Conservation (phyloP, 2,113 vertebrate species). For the Dissostichus mawsoni region DNA sequence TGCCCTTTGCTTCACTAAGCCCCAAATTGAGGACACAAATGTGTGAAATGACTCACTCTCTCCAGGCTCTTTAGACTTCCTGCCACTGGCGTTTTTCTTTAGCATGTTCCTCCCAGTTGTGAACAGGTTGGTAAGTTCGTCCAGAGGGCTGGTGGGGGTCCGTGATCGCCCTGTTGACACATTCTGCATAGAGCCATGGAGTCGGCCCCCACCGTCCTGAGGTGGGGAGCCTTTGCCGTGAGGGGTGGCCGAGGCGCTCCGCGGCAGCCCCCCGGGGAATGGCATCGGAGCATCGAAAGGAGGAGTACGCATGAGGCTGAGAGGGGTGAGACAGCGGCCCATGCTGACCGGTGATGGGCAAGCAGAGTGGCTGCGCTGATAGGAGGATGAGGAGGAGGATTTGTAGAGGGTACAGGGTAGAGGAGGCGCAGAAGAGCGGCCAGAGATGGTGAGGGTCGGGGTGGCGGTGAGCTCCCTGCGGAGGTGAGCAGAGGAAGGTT, state of each 20-base stretch:
- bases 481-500: conserved; percentile 85
- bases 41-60: conserved; percentile 89
- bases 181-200: conserved; percentile 89
- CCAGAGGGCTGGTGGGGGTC: conserved; percentile 96
- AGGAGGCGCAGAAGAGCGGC: conserved; percentile 93
- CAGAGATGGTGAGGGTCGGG: conserved; percentile 88
- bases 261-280: conserved; percentile 89
- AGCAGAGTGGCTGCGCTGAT: conserved; percentile 94
- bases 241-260: conserved; percentile 93
- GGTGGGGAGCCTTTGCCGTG: conserved; percentile 90
- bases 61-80: conserved; percentile 93
- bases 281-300: conserved; percentile 90
- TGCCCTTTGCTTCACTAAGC: conserved; percentile 12
- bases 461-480: conserved; percentile 90
- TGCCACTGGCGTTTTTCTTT: conserved; percentile 93
- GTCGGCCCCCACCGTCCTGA: conserved; percentile 88
- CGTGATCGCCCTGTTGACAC: conserved; percentile 89
- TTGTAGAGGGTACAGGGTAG: conserved; percentile 93
- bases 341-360: conserved; percentile 97
- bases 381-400: conserved; percentile 91
- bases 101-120: conserved; percentile 96
- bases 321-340: conserved; percentile 95
- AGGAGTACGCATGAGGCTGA: conserved; percentile 96
- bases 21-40: background rate
- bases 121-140: conserved; percentile 98